Conservation (phyloP, 2,113 vertebrate genomes). For the Sylvietta virens region DNA sequence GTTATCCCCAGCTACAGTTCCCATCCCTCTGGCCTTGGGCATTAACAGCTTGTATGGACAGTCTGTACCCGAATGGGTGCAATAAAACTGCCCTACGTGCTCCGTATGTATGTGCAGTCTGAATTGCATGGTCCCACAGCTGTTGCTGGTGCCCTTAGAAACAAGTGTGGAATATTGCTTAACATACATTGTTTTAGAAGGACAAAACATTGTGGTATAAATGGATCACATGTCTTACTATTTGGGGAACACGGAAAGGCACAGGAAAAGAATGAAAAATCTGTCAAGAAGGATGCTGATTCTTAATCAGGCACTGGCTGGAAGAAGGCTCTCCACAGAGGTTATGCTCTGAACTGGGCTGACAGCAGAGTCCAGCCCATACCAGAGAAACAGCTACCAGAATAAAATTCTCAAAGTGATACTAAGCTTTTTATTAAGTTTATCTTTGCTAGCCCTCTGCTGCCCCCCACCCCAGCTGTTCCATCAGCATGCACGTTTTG, state of each 20-base stretch:
- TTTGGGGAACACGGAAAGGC: background rate
- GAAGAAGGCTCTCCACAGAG: background rate
- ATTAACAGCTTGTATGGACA: background rate
- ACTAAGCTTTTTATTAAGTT: background rate
- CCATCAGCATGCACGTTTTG: background rate
- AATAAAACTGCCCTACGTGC: fast-evolving
- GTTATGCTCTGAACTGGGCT: background rate
- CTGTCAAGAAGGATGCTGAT: background rate
- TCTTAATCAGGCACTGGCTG: background rate
- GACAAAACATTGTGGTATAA: background rate
- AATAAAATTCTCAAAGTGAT: background rate
- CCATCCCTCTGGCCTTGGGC: background rate
- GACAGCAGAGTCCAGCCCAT: background rate
- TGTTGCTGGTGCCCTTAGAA: background rate
- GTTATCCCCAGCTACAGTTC: background rate
- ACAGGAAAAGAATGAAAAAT: background rate
- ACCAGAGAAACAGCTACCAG: background rate
- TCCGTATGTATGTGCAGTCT: background rate
- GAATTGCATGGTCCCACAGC: background rate
- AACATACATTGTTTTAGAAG: background rate
- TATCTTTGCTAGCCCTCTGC: background rate
- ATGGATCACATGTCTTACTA: background rate
- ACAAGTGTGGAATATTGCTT: background rate
- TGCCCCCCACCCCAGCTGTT: fast-evolving
- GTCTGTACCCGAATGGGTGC: background rate